These are phyloP conservation scores for Andrena haemorrhoa DNA, from an alignment of 2,888 invertebrate genomes.

Conservation along the genomic window DNA sequence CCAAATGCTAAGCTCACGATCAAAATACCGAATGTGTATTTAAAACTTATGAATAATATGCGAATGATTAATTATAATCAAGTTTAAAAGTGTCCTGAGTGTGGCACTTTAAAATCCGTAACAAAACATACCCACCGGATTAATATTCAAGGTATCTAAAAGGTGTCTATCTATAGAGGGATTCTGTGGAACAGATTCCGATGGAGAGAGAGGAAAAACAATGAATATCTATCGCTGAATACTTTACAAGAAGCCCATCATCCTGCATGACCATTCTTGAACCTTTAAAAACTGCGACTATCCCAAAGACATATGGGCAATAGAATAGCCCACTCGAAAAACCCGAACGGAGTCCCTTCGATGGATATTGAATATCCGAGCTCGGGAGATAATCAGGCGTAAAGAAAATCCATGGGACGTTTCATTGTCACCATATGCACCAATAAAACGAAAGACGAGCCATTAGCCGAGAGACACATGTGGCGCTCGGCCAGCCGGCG, in stretches of 20 bases:
- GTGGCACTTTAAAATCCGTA: no score
- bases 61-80: no score
- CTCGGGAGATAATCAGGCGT: conserved; percentile 6
- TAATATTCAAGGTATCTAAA: no score
- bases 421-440: conserved; percentile 59
- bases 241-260: background rate
- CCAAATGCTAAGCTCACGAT: no score
- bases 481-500: conserved; percentile 43
- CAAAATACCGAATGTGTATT: no score
- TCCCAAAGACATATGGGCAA: conserved; percentile 2
- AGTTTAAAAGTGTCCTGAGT: no score
- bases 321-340: background rate
- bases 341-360: background rate
- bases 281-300: background rate
- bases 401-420: conserved; percentile 54
- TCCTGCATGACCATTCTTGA: background rate
- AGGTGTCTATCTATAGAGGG: no score
- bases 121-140: background rate
- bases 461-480: conserved; percentile 58
- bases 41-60: no score
- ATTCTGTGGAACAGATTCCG: no score
- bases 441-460: conserved; percentile 56
- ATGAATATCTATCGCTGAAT: no score
- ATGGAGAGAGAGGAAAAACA: background rate
- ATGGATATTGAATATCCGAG: conserved; percentile 36